A percentile compares a stretch with the other conserved stretches of the same genome.
These are phyloP conservation scores for Fabriciana adippe DNA, from an alignment of 2,888 invertebrate genomes.

Conservation along the genomic window DNA sequence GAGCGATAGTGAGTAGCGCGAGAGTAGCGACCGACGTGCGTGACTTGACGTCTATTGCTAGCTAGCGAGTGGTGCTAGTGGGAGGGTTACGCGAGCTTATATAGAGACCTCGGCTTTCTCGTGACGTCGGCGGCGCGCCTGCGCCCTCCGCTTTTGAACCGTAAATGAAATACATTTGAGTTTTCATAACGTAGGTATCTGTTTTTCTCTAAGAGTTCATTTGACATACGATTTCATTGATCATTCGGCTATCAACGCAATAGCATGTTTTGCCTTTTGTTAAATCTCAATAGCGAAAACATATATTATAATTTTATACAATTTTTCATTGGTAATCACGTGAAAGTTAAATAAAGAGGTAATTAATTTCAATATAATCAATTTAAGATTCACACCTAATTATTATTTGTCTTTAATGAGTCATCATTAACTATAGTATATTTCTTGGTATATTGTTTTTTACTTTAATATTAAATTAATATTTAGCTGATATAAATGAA, in stretches of 20 bases:
- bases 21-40: constrained; percentile 62
- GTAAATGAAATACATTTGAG: constrained; percentile 45
- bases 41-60: constrained; percentile 60
- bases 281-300: no score
- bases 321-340: no score
- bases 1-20: constrained; percentile 56
- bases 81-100: constrained; percentile 69
- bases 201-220: constrained; percentile 57
- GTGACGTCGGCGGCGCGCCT: constrained; percentile 64
- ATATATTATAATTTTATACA: no score
- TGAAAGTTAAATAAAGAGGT: no score
- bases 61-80: constrained; percentile 70
- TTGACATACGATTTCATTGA: constrained; percentile 49
- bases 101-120: constrained; percentile 76
- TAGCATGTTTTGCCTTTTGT: constrained; percentile 38
- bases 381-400: no score
- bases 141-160: constrained; percentile 53
- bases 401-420: no score
- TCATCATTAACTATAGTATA: no score
- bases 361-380: no score
- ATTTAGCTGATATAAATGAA: no score
- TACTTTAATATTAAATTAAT: no score
- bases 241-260: constrained; percentile 48
- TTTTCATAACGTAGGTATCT: constrained; percentile 60
- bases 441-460: no score